Evolutionary conservation across 2,888 invertebrate species (phyloP).

Genomic region (Chromoteleia sp.): DNA sequence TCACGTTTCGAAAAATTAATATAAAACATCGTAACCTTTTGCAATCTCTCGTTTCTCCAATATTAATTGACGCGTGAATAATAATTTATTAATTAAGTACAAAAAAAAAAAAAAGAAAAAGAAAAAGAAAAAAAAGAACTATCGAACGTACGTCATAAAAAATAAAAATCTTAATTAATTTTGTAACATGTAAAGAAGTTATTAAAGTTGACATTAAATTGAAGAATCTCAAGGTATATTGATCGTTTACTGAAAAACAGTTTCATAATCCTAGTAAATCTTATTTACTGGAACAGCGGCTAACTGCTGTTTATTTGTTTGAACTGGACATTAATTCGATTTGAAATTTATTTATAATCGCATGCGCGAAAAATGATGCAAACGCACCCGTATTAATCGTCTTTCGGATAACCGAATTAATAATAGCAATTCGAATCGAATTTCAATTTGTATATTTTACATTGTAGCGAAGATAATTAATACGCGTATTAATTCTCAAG

Average conservation of each 20-base stretch:
- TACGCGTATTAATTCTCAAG: constrained; percentile 53
- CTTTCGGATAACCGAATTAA: constrained; percentile 10
- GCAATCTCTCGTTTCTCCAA: not conserved
- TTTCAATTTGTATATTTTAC: constrained; percentile 13
- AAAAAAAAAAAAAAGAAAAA: too few relatives aligned
- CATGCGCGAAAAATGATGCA: not conserved
- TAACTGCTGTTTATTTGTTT: not conserved
- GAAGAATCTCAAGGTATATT: constrained; percentile 2
- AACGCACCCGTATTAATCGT: not conserved
- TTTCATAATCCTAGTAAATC: constrained; percentile 8
- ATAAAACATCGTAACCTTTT: not conserved
- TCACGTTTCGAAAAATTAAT: too few relatives aligned
- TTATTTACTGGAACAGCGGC: too few relatives aligned
- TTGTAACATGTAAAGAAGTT: constrained; percentile 11
- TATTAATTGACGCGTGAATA: constrained; percentile 1
- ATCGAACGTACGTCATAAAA: constrained; percentile 3
- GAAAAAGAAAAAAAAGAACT: too few relatives aligned
- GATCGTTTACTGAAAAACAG: constrained; percentile 6
- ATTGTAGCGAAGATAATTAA: constrained; percentile 46
- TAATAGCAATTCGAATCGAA: constrained; percentile 6
- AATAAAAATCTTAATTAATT: not conserved
- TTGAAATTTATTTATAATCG: not conserved
- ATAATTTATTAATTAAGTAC: constrained; percentile 16
- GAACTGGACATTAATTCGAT: not conserved
- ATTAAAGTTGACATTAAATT: constrained; percentile 14